Percentiles rank a stretch among this genome's conserved stretches.
phyloP scores from a whole-genome alignment of 2,113 vertebrate genomes.

The Paradoxurus hermaphroditus region DNA sequence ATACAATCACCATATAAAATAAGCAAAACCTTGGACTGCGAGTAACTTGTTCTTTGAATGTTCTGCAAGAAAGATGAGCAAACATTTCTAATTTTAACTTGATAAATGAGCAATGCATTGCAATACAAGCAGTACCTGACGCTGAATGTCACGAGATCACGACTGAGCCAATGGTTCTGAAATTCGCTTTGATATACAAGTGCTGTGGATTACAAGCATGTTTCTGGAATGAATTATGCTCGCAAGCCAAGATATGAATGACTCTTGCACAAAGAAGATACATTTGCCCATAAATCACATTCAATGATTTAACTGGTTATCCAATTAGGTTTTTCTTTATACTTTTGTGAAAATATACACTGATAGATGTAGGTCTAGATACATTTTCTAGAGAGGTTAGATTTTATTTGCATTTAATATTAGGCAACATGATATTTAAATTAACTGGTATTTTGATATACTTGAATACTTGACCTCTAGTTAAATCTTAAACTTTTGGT shows the following conservation, averaged over 20 bases:
- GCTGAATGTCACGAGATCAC: too few species aligned
- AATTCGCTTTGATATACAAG: too few species aligned
- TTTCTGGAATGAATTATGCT: too few species aligned
- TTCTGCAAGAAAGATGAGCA: too few species aligned
- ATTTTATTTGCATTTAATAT: background rate
- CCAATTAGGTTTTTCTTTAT: background rate
- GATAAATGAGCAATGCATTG: too few species aligned
- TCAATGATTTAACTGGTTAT: background rate
- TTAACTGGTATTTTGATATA: background rate
- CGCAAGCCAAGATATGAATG: background rate
- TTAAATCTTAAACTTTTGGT: background rate
- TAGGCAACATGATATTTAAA: background rate
- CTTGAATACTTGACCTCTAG: background rate
- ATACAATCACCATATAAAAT: background rate
- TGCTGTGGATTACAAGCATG: too few species aligned
- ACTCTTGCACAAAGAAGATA: background rate
- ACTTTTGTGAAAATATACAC: background rate
- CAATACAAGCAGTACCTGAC: too few species aligned
- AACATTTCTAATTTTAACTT: too few species aligned
- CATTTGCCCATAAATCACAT: background rate
- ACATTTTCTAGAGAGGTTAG: background rate
- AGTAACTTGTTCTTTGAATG: too few species aligned
- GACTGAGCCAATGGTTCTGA: too few species aligned
- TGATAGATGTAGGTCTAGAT: background rate
- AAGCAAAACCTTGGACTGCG: too few species aligned